Percentiles rank a stretch among this genome's conserved stretches.
These are phyloP conservation scores for Bombus confusus DNA, from an alignment of 1,140 invertebrate genomes.

Conservation along the genomic window DNA sequence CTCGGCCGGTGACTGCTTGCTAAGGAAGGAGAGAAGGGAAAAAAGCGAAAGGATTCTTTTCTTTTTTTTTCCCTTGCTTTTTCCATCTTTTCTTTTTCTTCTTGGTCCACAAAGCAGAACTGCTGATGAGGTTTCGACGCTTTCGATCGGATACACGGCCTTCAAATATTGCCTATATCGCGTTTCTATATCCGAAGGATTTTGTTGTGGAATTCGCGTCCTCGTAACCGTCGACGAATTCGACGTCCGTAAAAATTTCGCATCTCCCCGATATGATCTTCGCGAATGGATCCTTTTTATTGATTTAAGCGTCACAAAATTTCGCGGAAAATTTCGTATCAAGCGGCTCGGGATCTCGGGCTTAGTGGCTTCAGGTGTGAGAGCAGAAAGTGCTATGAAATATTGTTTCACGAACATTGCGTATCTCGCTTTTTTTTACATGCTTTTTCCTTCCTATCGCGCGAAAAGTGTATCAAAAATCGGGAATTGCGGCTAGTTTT, in stretches of 20 bases:
- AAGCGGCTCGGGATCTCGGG: not conserved
- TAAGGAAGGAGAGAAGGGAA: not conserved
- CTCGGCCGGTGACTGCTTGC: too few species aligned
- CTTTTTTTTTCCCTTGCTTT: not conserved
- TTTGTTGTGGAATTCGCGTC: conserved; percentile 40
- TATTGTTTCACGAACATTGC: not conserved
- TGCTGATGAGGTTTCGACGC: conserved; percentile 53
- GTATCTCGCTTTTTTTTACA: not conserved
- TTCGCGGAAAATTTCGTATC: not conserved
- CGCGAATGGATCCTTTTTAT: not conserved
- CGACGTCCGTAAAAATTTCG: not conserved
- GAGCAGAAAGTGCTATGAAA: not conserved
- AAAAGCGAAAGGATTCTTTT: not conserved
- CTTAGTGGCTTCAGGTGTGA: not conserved
- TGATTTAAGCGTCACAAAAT: not conserved
- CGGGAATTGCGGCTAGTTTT: too few species aligned
- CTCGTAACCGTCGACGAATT: not conserved
- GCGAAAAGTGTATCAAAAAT: not conserved
- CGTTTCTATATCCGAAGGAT: conserved; percentile 8
- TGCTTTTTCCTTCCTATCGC: not conserved
- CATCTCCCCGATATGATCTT: not conserved
- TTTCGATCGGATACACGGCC: conserved; percentile 48
- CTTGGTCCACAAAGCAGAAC: conserved; percentile 51
- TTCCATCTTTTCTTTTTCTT: not conserved
- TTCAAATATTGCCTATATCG: conserved; percentile 20